phyloP scores from a whole-genome alignment of 2,113 vertebrate species.

The Pterocles orientalis region DNA sequence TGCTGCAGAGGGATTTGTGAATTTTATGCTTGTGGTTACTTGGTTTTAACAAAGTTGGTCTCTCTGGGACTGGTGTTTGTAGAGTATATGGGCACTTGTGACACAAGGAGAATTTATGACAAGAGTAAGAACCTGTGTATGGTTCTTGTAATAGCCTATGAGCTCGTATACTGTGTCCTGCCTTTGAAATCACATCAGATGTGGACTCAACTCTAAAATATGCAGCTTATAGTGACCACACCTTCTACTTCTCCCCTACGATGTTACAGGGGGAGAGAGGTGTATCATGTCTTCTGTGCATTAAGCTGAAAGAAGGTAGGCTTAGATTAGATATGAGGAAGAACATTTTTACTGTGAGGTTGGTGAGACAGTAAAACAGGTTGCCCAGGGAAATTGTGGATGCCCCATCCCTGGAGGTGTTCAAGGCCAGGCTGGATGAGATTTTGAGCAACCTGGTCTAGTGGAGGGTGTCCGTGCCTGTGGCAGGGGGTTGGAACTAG shows the following conservation, averaged over 20 bases:
- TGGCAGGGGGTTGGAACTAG: too few species aligned
- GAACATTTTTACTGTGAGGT: too few species aligned
- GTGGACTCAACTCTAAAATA: neutral
- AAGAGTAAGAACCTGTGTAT: constrained; percentile 20
- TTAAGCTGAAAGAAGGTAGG: neutral
- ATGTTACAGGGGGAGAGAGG: neutral
- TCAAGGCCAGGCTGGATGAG: too few species aligned
- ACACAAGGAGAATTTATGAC: constrained; percentile 38
- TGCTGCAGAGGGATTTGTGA: constrained; percentile 43
- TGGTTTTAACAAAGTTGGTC: neutral
- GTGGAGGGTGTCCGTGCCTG: too few species aligned
- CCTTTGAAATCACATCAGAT: neutral
- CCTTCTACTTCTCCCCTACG: neutral
- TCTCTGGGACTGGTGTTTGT: neutral
- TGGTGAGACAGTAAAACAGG: too few species aligned
- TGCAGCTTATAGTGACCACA: neutral
- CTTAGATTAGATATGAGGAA: too few species aligned
- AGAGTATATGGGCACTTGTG: constrained; percentile 38
- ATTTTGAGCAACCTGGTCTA: too few species aligned
- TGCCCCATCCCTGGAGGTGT: too few species aligned
- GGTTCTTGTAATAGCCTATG: neutral
- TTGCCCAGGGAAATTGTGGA: too few species aligned
- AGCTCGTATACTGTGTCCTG: neutral
- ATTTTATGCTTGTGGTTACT: constrained; percentile 43
- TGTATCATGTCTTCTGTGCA: neutral